phyloP scores from a whole-genome alignment of 2,888 invertebrate genomes.

The Leucophenga maculata region DNA sequence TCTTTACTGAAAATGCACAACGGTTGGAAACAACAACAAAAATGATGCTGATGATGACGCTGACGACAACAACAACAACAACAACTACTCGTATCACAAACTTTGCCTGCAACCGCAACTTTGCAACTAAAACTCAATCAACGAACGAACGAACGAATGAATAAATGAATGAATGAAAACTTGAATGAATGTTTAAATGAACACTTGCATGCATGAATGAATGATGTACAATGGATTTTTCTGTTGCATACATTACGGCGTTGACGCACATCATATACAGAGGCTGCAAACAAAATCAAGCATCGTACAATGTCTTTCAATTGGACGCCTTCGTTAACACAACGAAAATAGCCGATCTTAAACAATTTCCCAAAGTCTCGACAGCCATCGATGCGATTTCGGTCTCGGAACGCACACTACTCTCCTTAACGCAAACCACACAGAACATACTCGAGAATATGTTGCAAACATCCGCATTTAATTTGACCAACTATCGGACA shows the following conservation, averaged over 20 bases:
- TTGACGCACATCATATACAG: conserved; percentile 69
- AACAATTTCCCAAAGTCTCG: conserved; percentile 71
- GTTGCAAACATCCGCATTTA: conserved; percentile 70
- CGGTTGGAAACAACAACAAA: neutral
- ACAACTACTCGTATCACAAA: neutral
- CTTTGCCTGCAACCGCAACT: neutral
- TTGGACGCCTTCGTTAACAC: conserved; percentile 80
- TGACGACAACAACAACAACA: neutral
- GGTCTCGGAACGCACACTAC: conserved; percentile 68
- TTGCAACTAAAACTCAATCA: conserved; percentile 19
- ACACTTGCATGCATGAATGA: neutral
- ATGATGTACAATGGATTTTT: no score
- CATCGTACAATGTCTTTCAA: conserved; percentile 83
- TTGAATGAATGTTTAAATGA: neutral
- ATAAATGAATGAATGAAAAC: neutral
- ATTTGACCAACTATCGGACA: conserved; percentile 69
- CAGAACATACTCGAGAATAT: conserved; percentile 71
- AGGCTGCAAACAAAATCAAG: conserved; percentile 80
- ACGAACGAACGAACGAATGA: neutral
- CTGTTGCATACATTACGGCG: no score
- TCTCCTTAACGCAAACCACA: conserved; percentile 69
- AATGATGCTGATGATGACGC: neutral
- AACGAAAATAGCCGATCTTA: conserved; percentile 74
- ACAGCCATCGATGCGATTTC: conserved; percentile 69
- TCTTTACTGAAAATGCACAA: neutral